Percentiles rank a stretch among this genome's conserved stretches.
Conservation (phyloP, 1,140 invertebrate genomes). For the Bombus ignitus region DNA sequence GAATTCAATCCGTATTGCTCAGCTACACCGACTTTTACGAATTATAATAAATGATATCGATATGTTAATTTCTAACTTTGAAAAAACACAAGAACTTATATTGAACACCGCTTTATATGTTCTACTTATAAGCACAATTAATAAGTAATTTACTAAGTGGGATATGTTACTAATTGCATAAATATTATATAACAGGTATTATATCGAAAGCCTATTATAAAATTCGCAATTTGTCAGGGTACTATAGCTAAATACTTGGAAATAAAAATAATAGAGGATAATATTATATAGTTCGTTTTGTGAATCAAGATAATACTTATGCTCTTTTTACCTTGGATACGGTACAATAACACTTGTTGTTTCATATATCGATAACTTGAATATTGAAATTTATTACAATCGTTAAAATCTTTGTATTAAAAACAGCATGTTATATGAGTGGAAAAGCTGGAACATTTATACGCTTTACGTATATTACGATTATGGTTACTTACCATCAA, state of each 20-base stretch:
- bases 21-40: background rate
- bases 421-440: background rate
- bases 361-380: background rate
- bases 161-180: too few species aligned
- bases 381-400: background rate
- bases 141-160: too few species aligned
- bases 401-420: background rate
- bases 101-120: too few species aligned
- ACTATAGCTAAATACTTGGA: too few species aligned
- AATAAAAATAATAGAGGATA: too few species aligned
- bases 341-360: background rate
- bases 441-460: background rate
- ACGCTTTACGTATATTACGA: background rate
- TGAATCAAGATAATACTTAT: background rate
- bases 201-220: too few species aligned
- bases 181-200: too few species aligned
- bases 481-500: constrained; percentile 63
- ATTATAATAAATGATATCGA: background rate
- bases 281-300: background rate
- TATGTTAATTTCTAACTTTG: background rate
- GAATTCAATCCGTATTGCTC: constrained; percentile 14
- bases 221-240: too few species aligned
- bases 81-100: background rate
- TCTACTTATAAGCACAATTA: background rate
- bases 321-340: too few species aligned